Base-by-base conservation (phyloP, 2,797 vertebrate genomes). In the Petrocephalus schoutedeni region DNA sequence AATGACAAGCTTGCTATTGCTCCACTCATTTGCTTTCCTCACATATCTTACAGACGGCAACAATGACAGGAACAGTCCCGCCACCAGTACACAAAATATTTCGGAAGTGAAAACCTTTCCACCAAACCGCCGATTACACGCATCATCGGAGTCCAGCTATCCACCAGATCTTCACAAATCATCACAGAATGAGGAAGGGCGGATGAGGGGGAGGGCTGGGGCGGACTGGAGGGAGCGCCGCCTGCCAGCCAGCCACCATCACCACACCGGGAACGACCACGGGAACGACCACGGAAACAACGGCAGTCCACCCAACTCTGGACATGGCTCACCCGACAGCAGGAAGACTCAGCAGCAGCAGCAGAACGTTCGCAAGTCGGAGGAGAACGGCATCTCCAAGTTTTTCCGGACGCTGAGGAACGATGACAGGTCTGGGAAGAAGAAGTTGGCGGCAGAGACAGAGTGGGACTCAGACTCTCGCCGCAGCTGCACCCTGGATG, bases 151-250 rank as follows among this genome's bases (percentile, higher is more conserved):
- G 96, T 97, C 97, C 97, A 98, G 96, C 95, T 97, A 96, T 94
- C 97, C 97, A 97, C 97, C 96, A 95, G 97, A 98, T 92, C 95
- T 97, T 97, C 98, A 98, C 97, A 96, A 96, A 97, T 95, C 97
- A 97, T 98, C 97, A 95, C 96, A 94, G 93, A 97, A 96, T 93
- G 97, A 97, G 95, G 97, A 98, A 90, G 95, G 91, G 93, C 92
- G 95, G 95, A 97, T 95, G 94, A 89, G 89, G 93, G 91, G 94
- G 93, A 91, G 93, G 92, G 90, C 91, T 88, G 93, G 91, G 91
- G 89, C 95, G 93, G 95, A 96, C 94, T 95, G 95, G 94, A 96
- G 95, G 94, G 97, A 98, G 94, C 94, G 95, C 86, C 92, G 94
- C 93, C 94, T 94, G 92, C 95, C 93, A 91, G 93, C 95, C 92